Conservation (phyloP, 2,113 vertebrate genomes). For the Hyperopisus bebe region DNA sequence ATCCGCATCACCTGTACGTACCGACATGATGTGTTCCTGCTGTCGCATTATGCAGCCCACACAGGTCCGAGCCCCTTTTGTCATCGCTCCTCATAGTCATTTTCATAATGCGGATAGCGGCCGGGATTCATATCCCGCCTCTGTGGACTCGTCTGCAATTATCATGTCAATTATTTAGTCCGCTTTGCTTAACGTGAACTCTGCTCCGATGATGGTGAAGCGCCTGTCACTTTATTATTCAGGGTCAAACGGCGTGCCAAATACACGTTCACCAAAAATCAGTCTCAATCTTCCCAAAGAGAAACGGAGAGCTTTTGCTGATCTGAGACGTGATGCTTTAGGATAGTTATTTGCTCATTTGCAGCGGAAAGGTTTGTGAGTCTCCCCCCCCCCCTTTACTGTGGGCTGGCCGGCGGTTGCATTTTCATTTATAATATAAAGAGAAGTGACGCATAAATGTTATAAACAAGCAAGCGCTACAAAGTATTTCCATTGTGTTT, state of each 20-base stretch:
- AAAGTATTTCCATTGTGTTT: constrained; percentile 35
- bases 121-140: neutral
- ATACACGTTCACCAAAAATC: neutral
- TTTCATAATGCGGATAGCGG: neutral
- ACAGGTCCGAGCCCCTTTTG: neutral
- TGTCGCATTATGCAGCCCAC: neutral
- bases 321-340: neutral
- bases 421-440: neutral
- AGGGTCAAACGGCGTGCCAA: neutral
- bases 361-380: neutral
- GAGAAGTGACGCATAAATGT: neutral
- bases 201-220: neutral
- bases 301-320: neutral
- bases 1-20: neutral
- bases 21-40: neutral
- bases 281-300: neutral
- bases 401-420: neutral
- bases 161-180: constrained; percentile 13
- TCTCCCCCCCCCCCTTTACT: too few species aligned
- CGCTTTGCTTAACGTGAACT: neutral
- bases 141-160: neutral
- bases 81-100: neutral
- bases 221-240: neutral
- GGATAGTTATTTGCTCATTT: neutral
- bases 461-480: neutral